Conservation (phyloP, 2,113 vertebrate genomes). For the Podarcis cretensis region DNA sequence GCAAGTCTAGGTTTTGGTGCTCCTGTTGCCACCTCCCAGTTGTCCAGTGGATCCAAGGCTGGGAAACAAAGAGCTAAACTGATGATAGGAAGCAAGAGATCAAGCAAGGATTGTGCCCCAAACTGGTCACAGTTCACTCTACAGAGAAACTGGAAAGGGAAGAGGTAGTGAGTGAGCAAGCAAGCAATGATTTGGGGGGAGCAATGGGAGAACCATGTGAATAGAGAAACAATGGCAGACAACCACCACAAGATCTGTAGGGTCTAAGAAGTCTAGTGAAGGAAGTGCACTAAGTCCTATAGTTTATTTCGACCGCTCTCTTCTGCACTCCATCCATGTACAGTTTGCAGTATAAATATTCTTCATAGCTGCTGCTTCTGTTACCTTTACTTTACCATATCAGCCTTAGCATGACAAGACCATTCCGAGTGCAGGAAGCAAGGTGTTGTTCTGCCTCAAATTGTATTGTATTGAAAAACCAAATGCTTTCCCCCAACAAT, state of each 20-base stretch:
- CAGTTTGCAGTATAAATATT: not conserved
- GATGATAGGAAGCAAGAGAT: not conserved
- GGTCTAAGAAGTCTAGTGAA: not conserved
- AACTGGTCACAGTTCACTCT: no score
- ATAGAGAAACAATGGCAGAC: not conserved
- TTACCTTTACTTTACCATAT: not conserved
- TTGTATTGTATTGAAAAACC: not conserved
- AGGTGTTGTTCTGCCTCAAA: not conserved
- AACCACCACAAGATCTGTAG: not conserved
- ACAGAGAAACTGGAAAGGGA: not conserved
- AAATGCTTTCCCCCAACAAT: no score
- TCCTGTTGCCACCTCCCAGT: not conserved
- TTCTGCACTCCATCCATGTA: not conserved
- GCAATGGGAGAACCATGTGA: not conserved
- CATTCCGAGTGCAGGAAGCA: not conserved
- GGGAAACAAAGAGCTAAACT: not conserved
- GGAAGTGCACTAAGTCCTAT: not conserved
- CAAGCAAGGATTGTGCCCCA: no score
- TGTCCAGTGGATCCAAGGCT: not conserved
- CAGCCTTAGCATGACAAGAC: not conserved
- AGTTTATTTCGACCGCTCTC: no score
- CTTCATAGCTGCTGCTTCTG: not conserved
- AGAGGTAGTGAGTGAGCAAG: no score
- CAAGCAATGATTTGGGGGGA: no score
- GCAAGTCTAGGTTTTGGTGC: not conserved